Base-by-base conservation (phyloP, 2,888 invertebrate species). In the Noctua comes region DNA sequence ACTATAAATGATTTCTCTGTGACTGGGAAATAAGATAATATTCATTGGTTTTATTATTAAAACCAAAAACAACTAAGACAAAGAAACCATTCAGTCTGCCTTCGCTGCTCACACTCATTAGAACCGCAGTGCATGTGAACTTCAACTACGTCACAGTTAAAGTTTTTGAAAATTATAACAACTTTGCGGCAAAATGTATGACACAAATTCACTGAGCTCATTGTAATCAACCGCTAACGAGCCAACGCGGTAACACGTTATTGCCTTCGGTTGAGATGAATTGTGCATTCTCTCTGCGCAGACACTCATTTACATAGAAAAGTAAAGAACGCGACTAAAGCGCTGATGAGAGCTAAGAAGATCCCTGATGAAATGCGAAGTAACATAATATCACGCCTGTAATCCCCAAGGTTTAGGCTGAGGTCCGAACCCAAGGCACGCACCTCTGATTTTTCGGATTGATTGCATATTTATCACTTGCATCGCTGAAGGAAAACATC, bases 161-260 rank as follows among this genome's bases (percentile, higher is more conserved):
- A 48, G 54, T 57, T 78, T 72, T 64, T 31, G 16, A 68, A 48
- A 66, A 27, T 24, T 27, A 57, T 51, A 62, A 65, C 40, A 73
- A 68, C 8, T 54, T 46, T 40, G 57, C 64, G 40, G 62, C 13
- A 73, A 68, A 73, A 65, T 59, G 36, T 7, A 48, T 73, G 46
- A 68, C 64, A 40, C 51, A 77, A 83, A 77, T 76, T 77, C 68
- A 62, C 40, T 27, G 54, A 36, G 64, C 73, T 85, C 62, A n/a
- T 13, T 65, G 73, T 76, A 79, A 85, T 73, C 48, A 75, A 75
- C 74, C 40, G 40, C 21, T 77, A 69, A 84, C 76, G 51, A 79
- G 64, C 51, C 51, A 73, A 76, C 73, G 27, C 24, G 73, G 68
- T 80, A 68, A 3, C n/a, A 71, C 79, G 73, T 77, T n/a, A 62